A percentile compares a stretch with the other conserved stretches of the same genome.
These are phyloP conservation scores for Ophion ellenae DNA, from an alignment of 2,888 invertebrate genomes.

Conservation along the genomic window DNA sequence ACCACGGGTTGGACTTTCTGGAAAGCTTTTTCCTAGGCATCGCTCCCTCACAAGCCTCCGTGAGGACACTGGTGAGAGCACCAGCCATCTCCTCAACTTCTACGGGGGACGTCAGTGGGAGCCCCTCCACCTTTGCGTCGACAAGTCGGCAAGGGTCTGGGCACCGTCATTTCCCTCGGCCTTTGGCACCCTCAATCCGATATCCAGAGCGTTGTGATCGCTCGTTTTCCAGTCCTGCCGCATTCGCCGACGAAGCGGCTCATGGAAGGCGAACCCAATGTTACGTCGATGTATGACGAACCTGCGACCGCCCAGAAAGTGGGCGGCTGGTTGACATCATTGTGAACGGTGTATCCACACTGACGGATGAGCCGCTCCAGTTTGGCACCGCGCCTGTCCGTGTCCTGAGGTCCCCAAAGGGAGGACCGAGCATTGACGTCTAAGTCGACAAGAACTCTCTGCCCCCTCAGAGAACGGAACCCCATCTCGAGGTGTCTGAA, in stretches of 20 bases:
- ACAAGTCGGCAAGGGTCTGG: constrained; percentile 24
- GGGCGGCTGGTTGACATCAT: constrained; percentile 35
- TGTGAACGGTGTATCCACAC: constrained; percentile 20
- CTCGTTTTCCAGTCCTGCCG: constrained; percentile 42
- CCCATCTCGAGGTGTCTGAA: constrained; percentile 51
- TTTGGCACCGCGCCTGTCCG: constrained; percentile 3
- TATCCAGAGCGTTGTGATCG: constrained; percentile 43
- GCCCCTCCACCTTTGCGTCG: constrained; percentile 34
- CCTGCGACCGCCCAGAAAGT: constrained; percentile 48
- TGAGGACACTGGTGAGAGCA: constrained; percentile 48
- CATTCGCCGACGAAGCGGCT: neutral
- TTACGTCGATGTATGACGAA: constrained; percentile 62
- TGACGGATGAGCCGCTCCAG: constrained; percentile 42
- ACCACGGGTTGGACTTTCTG: constrained; percentile 68
- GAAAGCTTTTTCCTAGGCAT: constrained; percentile 50
- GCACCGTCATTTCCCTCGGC: neutral
- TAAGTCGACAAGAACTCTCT: constrained; percentile 32
- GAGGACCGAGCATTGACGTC: constrained; percentile 51
- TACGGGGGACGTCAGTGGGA: constrained; percentile 23
- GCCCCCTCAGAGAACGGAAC: constrained; percentile 48
- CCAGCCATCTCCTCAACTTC: constrained; percentile 21
- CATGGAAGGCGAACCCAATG: constrained; percentile 28
- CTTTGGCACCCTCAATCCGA: constrained; percentile 33
- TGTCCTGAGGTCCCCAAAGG: constrained; percentile 39
- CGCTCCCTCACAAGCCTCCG: constrained; percentile 43